Evolutionary conservation across 2,888 invertebrate genomes (phyloP), one percentile per base, ranked within the genome.

Genomic region (Lithosia quadra): DNA sequence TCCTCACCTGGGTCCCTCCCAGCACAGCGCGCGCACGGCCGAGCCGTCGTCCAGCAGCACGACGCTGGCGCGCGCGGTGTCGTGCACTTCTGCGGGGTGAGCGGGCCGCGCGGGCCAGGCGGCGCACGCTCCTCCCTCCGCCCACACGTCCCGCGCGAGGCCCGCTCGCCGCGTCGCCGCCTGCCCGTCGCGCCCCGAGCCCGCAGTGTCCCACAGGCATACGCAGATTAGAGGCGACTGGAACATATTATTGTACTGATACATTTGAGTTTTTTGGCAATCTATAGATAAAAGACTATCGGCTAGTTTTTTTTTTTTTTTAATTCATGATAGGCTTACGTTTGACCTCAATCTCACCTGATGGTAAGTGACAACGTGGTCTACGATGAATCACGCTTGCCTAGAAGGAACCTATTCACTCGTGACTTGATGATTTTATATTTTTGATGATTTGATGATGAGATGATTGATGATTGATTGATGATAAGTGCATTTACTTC

Each of bases 111-210:
- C 61, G 67, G 76, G 83, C 65, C 81, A 79, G 70, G 95, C 95
- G 1, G 67, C 97, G 95, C 15, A 33, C 21, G 21, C 33, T 4
- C 28, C 13, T 1, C 97, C 97, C 0, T 96, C 95, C 0, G 95
- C 92, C 98, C 98, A 98, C 15, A 98, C 92, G 59, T 97, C 88
- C 0, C 84, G 77, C 2, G 90, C 90, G 0, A 93, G 74, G 1
- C 73, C 78, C 0, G 90, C 93, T 0, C 90, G 84, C 0, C 83
- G 72, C 0, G 77, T 68, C 0, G 91, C 90, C 0, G 84, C 84
- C 0, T 74, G 70, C 0, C 90, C 89, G 8, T 88, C 89, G 9
- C 86, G 84, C 0, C 88, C 87, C 21, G 74, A 83, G 33, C 88
- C 89, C 8, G 86, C 89, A 0, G 86, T 79, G 53, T 90, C 89